Evolutionary conservation across 2,888 invertebrate genomes (phyloP).

Genomic region (Lepidocyrtinus sp.): DNA sequence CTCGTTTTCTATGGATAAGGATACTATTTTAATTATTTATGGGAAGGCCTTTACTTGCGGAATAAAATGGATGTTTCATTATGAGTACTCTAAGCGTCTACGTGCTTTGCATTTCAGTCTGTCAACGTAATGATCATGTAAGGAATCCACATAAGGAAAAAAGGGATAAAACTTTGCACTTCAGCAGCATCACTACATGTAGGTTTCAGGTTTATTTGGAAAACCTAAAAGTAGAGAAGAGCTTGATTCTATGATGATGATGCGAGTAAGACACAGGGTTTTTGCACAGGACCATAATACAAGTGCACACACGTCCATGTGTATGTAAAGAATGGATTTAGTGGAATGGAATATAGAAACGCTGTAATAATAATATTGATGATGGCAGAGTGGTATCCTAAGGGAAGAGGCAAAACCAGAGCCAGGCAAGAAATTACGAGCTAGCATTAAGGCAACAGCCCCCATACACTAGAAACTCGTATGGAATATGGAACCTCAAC

Average conservation of each 20-base stretch:
- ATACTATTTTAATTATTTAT: constrained; percentile 41
- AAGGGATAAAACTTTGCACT: constrained; percentile 13
- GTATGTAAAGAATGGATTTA: neutral
- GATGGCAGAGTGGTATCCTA: neutral
- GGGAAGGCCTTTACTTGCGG: constrained; percentile 43
- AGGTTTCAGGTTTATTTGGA: neutral
- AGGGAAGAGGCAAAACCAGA: neutral
- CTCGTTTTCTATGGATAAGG: constrained; percentile 21
- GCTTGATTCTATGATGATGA: neutral
- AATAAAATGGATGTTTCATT: constrained; percentile 31
- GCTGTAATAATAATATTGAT: neutral
- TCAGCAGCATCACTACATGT: neutral
- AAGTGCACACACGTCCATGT: neutral
- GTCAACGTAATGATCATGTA: constrained; percentile 34
- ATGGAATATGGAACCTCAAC: too few relatives aligned
- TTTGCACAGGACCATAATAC: neutral
- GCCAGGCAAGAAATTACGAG: neutral
- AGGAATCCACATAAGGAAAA: constrained; percentile 38
- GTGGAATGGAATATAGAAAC: neutral
- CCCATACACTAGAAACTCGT: neutral
- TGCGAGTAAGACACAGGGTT: neutral
- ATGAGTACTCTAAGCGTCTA: constrained; percentile 38
- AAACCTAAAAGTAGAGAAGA: neutral
- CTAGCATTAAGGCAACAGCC: neutral
- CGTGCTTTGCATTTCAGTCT: neutral